Conservation (phyloP, 2,113 vertebrate species). For the Pseudonaja textilis region DNA sequence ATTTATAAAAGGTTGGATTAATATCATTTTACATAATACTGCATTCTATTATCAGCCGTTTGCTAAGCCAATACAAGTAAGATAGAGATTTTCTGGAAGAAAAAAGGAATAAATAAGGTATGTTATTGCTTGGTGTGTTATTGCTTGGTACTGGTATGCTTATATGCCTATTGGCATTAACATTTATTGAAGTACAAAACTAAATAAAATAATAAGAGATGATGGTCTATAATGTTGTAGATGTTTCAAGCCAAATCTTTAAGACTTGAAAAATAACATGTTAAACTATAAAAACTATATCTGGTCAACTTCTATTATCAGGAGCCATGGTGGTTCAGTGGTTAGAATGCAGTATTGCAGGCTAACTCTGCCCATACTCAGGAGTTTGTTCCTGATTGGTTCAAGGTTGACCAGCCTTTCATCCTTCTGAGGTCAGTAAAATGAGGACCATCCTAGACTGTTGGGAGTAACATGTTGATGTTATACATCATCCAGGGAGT, state of each 20-base stretch:
- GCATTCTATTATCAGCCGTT: not conserved
- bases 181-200: not conserved
- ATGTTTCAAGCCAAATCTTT: not conserved
- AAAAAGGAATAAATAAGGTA: not conserved
- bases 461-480: too few relatives aligned
- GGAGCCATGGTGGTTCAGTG: too few relatives aligned
- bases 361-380: too few relatives aligned
- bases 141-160: not conserved
- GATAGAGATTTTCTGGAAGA: not conserved
- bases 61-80: not conserved
- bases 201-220: not conserved
- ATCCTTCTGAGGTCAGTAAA: too few relatives aligned
- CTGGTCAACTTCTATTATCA: not conserved
- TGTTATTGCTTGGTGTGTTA: not conserved
- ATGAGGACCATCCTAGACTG: too few relatives aligned
- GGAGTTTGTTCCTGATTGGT: too few relatives aligned
- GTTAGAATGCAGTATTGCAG: too few relatives aligned
- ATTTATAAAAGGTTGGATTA: not conserved
- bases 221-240: not conserved
- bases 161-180: not conserved
- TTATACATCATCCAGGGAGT: not conserved
- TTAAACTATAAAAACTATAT: not conserved
- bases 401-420: too few relatives aligned
- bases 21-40: conserved; percentile 15
- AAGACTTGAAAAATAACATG: not conserved